Evolutionary conservation across 2,797 vertebrate genomes (phyloP).

Genomic region (Oreonectes daqikongensis): DNA sequence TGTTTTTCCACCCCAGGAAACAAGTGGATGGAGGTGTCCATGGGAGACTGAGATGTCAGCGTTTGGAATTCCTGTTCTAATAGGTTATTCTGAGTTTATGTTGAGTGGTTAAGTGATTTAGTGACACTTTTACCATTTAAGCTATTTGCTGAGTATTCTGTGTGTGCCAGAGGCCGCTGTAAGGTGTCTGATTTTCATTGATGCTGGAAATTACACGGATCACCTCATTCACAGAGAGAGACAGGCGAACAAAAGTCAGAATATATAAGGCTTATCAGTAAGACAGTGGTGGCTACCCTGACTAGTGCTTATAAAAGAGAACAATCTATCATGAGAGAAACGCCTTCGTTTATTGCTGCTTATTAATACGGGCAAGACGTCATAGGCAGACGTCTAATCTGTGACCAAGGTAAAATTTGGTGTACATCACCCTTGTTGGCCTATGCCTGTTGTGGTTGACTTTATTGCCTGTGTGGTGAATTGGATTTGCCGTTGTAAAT

Average conservation of each 20-base stretch:
- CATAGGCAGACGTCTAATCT: conserved; percentile 84
- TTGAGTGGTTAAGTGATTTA: conserved; percentile 18
- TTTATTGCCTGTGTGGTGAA: conserved; percentile 39
- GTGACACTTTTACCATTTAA: conserved; percentile 40
- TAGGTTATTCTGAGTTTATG: conserved; percentile 14
- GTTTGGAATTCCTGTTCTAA: conserved; percentile 19
- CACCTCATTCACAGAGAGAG: conserved; percentile 42
- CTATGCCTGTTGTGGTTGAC: conserved; percentile 21
- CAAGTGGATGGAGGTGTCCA: neutral
- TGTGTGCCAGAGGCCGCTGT: conserved; percentile 25
- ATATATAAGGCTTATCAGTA: conserved; percentile 48
- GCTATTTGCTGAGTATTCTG: conserved; percentile 32
- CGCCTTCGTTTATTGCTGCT: conserved; percentile 87
- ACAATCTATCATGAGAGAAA: conserved; percentile 86
- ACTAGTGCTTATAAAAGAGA: conserved; percentile 78
- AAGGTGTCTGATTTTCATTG: conserved; percentile 32
- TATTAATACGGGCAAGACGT: conserved; percentile 83
- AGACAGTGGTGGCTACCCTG: conserved; percentile 63
- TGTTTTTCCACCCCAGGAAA: conserved; percentile 2
- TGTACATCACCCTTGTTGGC: conserved; percentile 19
- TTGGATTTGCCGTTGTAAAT: conserved; percentile 29
- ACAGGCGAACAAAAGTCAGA: conserved; percentile 42
- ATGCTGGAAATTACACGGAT: conserved; percentile 36
- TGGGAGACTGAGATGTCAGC: conserved; percentile 6
- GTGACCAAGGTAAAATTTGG: conserved; percentile 74